phyloP scores from a whole-genome alignment of 2,113 vertebrate genomes.

The Istiophorus platypterus region DNA sequence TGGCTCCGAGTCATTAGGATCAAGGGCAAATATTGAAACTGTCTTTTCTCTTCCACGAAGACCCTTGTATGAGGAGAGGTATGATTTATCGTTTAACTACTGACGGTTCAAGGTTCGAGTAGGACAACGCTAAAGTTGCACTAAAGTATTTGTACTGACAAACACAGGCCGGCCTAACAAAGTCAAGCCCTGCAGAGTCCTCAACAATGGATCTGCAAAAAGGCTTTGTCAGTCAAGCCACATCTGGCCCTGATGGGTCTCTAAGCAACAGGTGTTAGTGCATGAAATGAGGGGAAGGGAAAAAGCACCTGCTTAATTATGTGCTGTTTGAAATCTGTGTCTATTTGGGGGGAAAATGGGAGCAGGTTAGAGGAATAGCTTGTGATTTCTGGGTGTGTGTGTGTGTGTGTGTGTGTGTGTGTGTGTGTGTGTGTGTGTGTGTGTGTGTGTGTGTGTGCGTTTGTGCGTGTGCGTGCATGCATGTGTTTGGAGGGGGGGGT shows the following conservation, averaged over 20 bases:
- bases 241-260: conserved; percentile 66
- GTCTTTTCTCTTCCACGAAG: not conserved
- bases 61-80: not conserved
- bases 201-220: conserved; percentile 51
- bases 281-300: conserved; percentile 36
- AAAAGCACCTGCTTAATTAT: conserved; percentile 48
- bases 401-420: too few relatives aligned
- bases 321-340: conserved; percentile 24
- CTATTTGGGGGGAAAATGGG: not conserved
- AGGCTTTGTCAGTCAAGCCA: conserved; percentile 53
- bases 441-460: too few relatives aligned
- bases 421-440: too few relatives aligned
- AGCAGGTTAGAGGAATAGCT: not conserved
- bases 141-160: conserved; percentile 31
- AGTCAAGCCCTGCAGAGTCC: not conserved
- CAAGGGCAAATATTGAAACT: conserved; percentile 22
- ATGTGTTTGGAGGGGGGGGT: too few relatives aligned
- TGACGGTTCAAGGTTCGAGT: conserved; percentile 30
- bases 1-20: conserved; percentile 7
- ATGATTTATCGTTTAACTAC: not conserved
- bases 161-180: not conserved
- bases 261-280: conserved; percentile 73
- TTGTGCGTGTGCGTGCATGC: too few relatives aligned
- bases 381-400: conserved; percentile 25
- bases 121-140: not conserved